Percentiles rank a stretch among this genome's conserved stretches.
phyloP scores from a whole-genome alignment of 2,797 vertebrate genomes.

The Peromyscus melanophrys region DNA sequence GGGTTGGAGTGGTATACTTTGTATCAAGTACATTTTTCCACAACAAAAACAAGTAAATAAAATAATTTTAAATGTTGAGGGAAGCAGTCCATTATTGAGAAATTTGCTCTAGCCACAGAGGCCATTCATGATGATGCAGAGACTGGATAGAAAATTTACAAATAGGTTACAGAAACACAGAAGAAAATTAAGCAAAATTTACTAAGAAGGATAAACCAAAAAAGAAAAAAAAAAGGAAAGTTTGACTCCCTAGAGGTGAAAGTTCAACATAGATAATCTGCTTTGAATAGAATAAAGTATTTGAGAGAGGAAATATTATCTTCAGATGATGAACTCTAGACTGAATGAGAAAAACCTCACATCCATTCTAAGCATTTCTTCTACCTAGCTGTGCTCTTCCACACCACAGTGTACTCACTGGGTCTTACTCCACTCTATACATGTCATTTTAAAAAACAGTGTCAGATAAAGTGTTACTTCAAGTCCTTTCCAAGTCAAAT shows the following conservation, averaged over 20 bases:
- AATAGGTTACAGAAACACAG: neutral
- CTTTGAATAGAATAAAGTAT: slow-evolving; percentile 31
- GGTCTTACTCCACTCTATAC: neutral
- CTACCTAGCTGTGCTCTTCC: too few species aligned
- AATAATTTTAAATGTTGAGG: neutral
- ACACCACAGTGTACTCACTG: neutral
- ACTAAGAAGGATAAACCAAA: neutral
- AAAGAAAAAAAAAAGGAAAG: neutral
- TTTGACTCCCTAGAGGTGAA: slow-evolving; percentile 24
- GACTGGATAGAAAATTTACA: neutral
- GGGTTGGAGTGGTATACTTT: neutral
- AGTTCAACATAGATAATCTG: neutral
- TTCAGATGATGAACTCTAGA: neutral
- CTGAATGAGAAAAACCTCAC: neutral
- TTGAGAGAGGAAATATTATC: neutral
- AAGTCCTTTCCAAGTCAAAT: neutral
- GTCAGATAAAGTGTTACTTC: neutral
- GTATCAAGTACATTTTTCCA: neutral
- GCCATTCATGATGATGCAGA: neutral
- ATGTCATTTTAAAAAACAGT: neutral
- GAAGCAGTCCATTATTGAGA: neutral
- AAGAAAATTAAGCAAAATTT: slow-evolving; percentile 6
- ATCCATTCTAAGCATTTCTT: neutral
- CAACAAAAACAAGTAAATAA: slow-evolving; percentile 7
- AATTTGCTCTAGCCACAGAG: slow-evolving; percentile 2